Evolutionary conservation across 2,888 invertebrate species (phyloP).

Genomic region (Caenorhabditis auriculariae): DNA sequence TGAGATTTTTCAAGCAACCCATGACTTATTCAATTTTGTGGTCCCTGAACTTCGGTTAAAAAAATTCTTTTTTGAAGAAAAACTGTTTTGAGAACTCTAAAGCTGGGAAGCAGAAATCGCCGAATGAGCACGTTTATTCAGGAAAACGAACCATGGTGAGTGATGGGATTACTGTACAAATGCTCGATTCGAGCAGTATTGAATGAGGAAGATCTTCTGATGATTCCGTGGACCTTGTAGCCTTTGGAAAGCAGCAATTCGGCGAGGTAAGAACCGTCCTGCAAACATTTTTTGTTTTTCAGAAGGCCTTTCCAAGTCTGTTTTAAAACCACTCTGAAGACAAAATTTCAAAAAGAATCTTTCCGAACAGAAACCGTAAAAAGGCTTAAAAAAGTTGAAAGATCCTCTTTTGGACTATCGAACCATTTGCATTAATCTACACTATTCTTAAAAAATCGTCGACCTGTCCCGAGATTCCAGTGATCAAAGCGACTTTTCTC

Average conservation of each 20-base stretch:
- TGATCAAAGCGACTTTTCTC: conserved; percentile 80
- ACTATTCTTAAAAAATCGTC: conserved; percentile 39
- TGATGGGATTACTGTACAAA: conserved; percentile 84
- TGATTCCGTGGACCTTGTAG: conserved; percentile 88
- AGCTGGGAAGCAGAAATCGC: background rate
- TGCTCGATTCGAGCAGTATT: conserved; percentile 95
- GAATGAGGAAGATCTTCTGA: conserved; percentile 77
- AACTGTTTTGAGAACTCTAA: background rate
- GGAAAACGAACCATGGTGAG: conserved; percentile 72
- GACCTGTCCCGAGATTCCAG: conserved; percentile 97
- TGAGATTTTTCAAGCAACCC: background rate
- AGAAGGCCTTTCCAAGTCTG: background rate
- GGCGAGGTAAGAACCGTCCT: conserved; percentile 97
- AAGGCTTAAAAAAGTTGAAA: background rate
- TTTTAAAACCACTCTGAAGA: background rate
- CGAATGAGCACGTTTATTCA: conserved; percentile 1
- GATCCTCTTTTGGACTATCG: background rate
- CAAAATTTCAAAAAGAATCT: too few relatives aligned
- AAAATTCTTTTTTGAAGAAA: background rate
- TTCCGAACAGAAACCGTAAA: background rate
- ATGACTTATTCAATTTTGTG: too few relatives aligned
- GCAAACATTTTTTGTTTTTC: conserved; percentile 37
- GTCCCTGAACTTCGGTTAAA: background rate
- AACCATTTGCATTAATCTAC: background rate
- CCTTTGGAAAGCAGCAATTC: conserved; percentile 89